Evolutionary conservation across 2,113 vertebrate species (phyloP), one percentile per base, ranked within the genome.

Genomic region (Sarotherodon lohbergeri): DNA sequence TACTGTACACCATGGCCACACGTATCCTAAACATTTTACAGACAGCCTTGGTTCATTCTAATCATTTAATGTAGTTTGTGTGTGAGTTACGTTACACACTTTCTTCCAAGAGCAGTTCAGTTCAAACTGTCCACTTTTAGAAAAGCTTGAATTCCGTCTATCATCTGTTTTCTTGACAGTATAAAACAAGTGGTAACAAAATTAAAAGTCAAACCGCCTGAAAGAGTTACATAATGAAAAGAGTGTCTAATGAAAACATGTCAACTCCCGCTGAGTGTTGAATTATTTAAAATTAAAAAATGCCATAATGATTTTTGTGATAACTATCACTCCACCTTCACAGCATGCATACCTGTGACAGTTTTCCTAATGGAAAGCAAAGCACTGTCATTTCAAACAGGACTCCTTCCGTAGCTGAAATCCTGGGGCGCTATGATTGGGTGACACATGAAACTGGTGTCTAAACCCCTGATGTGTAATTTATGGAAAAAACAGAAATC

Each of bases 401-500:
- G 66, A 56, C 73, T 86, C 32, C 16, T 80, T 43, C 34, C 61
- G 48, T 48, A 12, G 34, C 71, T 84, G 54, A 90, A 91, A 78
- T 84, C 82, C 91, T 73, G 83, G 24, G 29, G 46, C 22, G 86
- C 29, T 59, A 7, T 89, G 85, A 95, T 88, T 79, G 81, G 85
- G 84, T 86, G 88, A 90, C 83, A 86, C 56, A 85, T n/a, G 55
- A 90, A 87, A 84, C 82, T 83, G 61, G 68, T 61, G 79, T 86
- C 89, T 89, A 87, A 88, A 89, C 90, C 90, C 90, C 90, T 84
- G 90, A 86, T 89, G 88, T 86, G 90, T 91, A 92, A 94, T 94
- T 90, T 90, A 91, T 90, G 86, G 86, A 71, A 89, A 91, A 91
- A 81, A 85, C 61, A 82, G 86, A 86, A 84, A 86, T 54, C 76